Conservation (phyloP, 2,113 vertebrate genomes). For the Fregetta grallaria region DNA sequence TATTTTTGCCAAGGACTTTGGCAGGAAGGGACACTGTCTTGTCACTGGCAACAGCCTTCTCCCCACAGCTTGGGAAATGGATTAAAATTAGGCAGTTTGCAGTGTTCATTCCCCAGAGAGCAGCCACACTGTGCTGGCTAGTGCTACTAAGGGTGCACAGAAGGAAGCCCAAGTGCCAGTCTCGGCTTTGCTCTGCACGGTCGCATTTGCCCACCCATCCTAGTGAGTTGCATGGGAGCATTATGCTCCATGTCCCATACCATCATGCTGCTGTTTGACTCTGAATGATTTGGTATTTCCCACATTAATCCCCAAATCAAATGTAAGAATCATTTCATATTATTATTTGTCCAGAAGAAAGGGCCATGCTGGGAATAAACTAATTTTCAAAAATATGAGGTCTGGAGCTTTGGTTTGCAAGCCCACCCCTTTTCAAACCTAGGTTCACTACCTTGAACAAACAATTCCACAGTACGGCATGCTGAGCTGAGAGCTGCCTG, state of each 20-base stretch:
- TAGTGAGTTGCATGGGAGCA: neutral
- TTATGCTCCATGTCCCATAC: rapidly evolving
- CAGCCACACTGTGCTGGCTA: neutral
- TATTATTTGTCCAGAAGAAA: neutral
- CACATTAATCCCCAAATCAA: neutral
- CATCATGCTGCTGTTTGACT: neutral
- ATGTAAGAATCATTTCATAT: rapidly evolving
- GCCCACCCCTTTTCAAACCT: neutral
- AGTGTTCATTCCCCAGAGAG: neutral
- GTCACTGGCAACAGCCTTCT: neutral
- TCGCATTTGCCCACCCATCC: rapidly evolving
- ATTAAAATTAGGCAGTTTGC: neutral
- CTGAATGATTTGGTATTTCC: neutral
- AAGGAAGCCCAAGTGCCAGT: neutral
- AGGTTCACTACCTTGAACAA: neutral
- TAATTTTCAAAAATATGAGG: neutral
- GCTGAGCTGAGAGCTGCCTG: neutral
- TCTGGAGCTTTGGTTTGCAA: neutral
- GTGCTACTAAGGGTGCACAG: neutral
- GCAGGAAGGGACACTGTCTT: neutral
- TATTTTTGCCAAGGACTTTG: neutral
- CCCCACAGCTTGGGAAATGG: neutral
- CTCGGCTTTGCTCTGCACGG: rapidly evolving
- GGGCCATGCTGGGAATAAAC: neutral
- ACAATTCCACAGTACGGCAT: neutral